Percentiles rank a stretch among this genome's conserved stretches.
Conservation (phyloP, 1,140 invertebrate species). For the Pseudomyrmex sp. region DNA sequence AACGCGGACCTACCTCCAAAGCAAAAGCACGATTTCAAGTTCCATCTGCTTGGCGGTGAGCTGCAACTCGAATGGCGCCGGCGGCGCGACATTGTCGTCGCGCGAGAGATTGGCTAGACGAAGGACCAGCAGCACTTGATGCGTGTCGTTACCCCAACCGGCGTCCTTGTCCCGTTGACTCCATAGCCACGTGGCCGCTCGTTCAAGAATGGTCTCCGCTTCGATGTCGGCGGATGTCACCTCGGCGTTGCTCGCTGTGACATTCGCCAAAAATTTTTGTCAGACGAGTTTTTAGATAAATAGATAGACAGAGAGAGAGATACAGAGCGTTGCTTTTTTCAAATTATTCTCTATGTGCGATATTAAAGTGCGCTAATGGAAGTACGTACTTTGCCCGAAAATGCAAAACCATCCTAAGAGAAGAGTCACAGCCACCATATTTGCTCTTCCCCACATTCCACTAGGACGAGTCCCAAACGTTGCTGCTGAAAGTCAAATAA, state of each 20-base stretch:
- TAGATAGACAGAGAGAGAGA: background rate
- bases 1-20: slow-evolving; percentile 88
- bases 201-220: slow-evolving; percentile 84
- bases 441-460: slow-evolving; percentile 81
- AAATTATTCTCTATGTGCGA: background rate
- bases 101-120: slow-evolving; percentile 83
- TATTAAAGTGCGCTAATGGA: background rate
- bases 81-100: slow-evolving; percentile 83
- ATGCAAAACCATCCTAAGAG: slow-evolving; percentile 72
- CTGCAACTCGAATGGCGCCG: slow-evolving; percentile 89
- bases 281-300: background rate
- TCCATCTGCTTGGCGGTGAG: slow-evolving; percentile 93
- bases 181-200: slow-evolving; percentile 88
- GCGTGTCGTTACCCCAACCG: slow-evolving; percentile 92
- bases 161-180: slow-evolving; percentile 89
- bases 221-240: slow-evolving; percentile 66
- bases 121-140: slow-evolving; percentile 89
- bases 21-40: slow-evolving; percentile 91
- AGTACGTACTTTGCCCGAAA: slow-evolving; percentile 70
- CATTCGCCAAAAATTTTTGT: background rate
- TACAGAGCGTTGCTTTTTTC: background rate
- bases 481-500: slow-evolving; percentile 30
- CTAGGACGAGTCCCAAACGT: slow-evolving; percentile 13
- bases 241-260: slow-evolving; percentile 49
- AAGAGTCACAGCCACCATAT: slow-evolving; percentile 78